phyloP scores from a whole-genome alignment of 2,888 invertebrate genomes.

The Microchrysa polita region DNA sequence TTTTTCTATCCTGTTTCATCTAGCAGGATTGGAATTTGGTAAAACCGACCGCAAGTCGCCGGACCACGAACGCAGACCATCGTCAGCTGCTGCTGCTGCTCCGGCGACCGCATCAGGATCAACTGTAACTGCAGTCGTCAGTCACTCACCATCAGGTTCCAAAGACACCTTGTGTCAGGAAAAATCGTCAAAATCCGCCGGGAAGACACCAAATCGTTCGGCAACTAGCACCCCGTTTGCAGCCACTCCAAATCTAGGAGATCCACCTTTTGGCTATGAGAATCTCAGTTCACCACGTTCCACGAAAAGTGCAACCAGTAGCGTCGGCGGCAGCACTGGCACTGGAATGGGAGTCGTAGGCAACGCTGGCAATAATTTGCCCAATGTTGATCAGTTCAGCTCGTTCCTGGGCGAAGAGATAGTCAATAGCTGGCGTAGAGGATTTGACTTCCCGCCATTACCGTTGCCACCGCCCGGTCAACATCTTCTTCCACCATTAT shows the following conservation, averaged over 20 bases:
- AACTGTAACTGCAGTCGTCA: constrained; percentile 49
- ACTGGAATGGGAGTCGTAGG: background rate
- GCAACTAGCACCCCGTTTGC: constrained; percentile 45
- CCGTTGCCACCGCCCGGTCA: constrained; percentile 58
- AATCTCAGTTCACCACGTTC: constrained; percentile 38
- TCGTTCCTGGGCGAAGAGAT: constrained; percentile 83
- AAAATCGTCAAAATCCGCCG: constrained; percentile 1
- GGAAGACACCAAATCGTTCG: constrained; percentile 33
- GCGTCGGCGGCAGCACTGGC: constrained; percentile 51
- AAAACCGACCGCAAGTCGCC: constrained; percentile 58
- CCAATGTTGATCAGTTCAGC: constrained; percentile 77
- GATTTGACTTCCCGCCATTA: constrained; percentile 68
- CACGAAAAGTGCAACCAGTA: constrained; percentile 65
- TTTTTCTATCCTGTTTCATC: constrained; percentile 57
- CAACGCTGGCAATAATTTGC: constrained; percentile 65
- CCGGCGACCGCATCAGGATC: constrained; percentile 50
- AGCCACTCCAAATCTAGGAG: constrained; percentile 5
- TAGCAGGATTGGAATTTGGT: constrained; percentile 60
- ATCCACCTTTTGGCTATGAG: constrained; percentile 1
- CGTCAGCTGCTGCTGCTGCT: constrained; percentile 50
- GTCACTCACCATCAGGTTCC: constrained; percentile 42
- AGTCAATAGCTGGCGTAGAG: constrained; percentile 81
- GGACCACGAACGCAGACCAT: constrained; percentile 65
- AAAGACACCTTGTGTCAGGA: constrained; percentile 20
- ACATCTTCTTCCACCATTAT: constrained; percentile 53